Conservation (phyloP, 2,888 invertebrate genomes). For the Dasypogon diadema region DNA sequence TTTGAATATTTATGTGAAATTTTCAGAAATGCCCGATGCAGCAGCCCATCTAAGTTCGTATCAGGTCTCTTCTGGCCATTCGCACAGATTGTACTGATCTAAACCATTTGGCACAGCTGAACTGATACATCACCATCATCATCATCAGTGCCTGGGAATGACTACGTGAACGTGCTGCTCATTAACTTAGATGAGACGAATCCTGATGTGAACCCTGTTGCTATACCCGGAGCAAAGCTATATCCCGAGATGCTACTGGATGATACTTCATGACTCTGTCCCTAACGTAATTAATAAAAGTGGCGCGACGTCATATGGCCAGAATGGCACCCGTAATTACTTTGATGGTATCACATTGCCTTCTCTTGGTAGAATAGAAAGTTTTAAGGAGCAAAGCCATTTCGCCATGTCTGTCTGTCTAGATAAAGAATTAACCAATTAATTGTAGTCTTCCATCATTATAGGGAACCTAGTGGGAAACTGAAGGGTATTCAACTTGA, state of each 20-base stretch:
- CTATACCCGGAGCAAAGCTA: background rate
- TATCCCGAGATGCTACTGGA: conserved; percentile 26
- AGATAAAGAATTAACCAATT: conserved; percentile 48
- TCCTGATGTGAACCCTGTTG: conserved; percentile 47
- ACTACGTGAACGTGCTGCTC: conserved; percentile 52
- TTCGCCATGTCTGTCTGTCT: conserved; percentile 40
- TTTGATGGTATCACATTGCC: conserved; percentile 49
- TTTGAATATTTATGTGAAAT: conserved; percentile 41
- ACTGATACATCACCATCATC: conserved; percentile 52
- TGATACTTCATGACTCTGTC: conserved; percentile 46
- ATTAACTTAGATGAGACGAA: conserved; percentile 49
- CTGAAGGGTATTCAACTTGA: conserved; percentile 14
- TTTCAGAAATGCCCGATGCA: conserved; percentile 18
- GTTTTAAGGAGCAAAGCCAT: conserved; percentile 42
- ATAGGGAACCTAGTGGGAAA: conserved; percentile 26
- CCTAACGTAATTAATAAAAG: conserved; percentile 48
- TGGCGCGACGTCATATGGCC: conserved; percentile 51
- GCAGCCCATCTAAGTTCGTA: conserved; percentile 30
- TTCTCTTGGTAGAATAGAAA: conserved; percentile 33
- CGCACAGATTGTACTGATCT: conserved; percentile 29
- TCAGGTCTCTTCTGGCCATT: conserved; percentile 20
- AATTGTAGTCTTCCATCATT: conserved; percentile 43
- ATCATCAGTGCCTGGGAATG: conserved; percentile 47
- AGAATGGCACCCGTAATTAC: conserved; percentile 50
- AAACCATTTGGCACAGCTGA: conserved; percentile 49